Conservation (phyloP, 2,113 vertebrate genomes). For the Petaurus breviceps region DNA sequence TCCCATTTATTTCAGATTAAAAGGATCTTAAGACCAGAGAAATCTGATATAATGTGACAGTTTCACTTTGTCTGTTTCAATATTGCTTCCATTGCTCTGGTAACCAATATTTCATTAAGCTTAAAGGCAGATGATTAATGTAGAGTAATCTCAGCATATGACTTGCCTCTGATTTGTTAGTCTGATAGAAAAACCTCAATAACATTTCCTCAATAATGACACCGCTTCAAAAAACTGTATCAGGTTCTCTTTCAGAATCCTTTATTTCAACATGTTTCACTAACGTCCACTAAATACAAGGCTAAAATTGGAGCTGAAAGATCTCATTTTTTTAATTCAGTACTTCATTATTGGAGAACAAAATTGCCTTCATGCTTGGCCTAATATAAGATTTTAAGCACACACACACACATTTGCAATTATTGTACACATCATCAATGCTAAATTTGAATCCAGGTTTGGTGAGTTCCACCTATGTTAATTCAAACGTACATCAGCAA, state of each 20-base stretch:
- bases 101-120: neutral
- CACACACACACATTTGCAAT: neutral
- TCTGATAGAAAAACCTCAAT: neutral
- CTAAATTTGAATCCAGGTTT: neutral
- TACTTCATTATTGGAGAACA: neutral
- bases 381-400: neutral
- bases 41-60: neutral
- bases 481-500: neutral
- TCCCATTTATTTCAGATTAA: neutral
- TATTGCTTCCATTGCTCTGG: neutral
- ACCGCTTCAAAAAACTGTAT: neutral
- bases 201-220: slow-evolving; percentile 24
- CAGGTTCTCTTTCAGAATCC: neutral
- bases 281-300: neutral
- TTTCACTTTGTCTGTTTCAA: neutral
- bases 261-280: neutral
- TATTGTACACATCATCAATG: neutral
- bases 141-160: neutral
- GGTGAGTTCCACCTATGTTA: neutral
- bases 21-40: neutral
- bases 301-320: neutral
- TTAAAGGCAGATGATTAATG: neutral
- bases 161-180: neutral
- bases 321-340: neutral
- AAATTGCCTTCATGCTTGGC: neutral